Evolutionary conservation across 2,113 vertebrate genomes (phyloP).

Genomic region (Thinocorus orbignyianus): DNA sequence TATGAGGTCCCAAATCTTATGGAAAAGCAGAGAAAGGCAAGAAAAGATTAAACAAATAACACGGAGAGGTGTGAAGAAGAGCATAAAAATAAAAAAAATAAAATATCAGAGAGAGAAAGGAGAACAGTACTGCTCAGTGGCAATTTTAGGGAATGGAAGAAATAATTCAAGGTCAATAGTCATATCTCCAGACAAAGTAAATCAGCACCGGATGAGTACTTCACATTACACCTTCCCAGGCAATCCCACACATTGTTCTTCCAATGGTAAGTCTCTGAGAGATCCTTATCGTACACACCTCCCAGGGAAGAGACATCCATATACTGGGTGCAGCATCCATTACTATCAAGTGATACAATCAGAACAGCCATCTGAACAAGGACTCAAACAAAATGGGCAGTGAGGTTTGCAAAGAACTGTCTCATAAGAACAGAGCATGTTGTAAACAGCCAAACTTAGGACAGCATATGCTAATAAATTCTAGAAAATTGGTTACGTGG

Average conservation of each 20-base stretch:
- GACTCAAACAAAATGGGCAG: neutral
- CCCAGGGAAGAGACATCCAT: neutral
- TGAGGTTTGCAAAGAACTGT: neutral
- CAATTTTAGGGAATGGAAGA: neutral
- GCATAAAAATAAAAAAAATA: neutral
- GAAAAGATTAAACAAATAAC: neutral
- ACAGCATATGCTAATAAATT: neutral
- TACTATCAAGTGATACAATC: neutral
- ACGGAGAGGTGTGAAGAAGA: neutral
- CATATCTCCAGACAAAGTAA: neutral
- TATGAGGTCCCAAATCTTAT: neutral
- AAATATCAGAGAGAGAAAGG: neutral
- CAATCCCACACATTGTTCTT: neutral
- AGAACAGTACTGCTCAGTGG: neutral
- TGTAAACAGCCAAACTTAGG: neutral
- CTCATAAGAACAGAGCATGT: neutral
- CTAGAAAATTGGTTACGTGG: neutral
- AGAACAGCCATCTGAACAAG: neutral
- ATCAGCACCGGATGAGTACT: neutral
- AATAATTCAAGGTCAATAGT: neutral
- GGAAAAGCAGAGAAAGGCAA: neutral
- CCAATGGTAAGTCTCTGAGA: neutral
- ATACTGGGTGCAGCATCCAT: neutral
- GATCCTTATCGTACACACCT: neutral
- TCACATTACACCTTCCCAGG: neutral